Percentiles rank a stretch among this genome's conserved stretches.
These are phyloP conservation scores for Hippocampus comes DNA, from an alignment of 2,113 vertebrate species.

Conservation along the genomic window DNA sequence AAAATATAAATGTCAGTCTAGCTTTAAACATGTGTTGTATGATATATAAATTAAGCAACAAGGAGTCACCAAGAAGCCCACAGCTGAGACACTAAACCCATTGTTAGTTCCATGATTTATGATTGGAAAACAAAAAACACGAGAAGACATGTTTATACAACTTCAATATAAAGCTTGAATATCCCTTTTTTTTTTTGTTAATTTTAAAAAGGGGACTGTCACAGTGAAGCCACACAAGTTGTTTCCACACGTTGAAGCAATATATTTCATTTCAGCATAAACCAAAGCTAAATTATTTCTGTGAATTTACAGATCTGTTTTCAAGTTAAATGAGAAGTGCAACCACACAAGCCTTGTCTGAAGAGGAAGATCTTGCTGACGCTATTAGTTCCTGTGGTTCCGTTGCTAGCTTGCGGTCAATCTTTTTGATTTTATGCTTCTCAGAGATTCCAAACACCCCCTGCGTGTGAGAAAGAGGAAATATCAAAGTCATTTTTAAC, in stretches of 20 bases:
- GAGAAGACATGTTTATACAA: not conserved
- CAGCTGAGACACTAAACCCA: no score
- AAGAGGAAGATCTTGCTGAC: constrained; percentile 40
- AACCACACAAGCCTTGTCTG: not conserved
- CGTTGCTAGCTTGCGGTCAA: not conserved
- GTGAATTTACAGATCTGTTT: not conserved
- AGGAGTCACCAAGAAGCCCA: no score
- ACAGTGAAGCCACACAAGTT: not conserved
- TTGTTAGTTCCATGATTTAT: no score
- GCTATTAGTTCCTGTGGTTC: constrained; percentile 30
- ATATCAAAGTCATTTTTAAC: not conserved
- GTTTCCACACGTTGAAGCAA: not conserved
- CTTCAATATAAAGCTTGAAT: not conserved
- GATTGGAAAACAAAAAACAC: no score
- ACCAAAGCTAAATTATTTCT: not conserved
- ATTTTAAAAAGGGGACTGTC: not conserved
- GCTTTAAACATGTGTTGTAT: no score
- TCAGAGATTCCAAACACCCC: not conserved
- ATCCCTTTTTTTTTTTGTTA: not conserved
- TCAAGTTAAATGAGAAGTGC: constrained; percentile 41
- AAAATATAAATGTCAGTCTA: no score
- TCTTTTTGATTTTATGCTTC: constrained; percentile 2
- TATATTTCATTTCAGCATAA: not conserved
- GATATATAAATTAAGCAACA: no score
- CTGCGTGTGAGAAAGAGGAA: not conserved